Evolutionary conservation across 1,140 invertebrate species (phyloP).

Genomic region (Drosophila orena): DNA sequence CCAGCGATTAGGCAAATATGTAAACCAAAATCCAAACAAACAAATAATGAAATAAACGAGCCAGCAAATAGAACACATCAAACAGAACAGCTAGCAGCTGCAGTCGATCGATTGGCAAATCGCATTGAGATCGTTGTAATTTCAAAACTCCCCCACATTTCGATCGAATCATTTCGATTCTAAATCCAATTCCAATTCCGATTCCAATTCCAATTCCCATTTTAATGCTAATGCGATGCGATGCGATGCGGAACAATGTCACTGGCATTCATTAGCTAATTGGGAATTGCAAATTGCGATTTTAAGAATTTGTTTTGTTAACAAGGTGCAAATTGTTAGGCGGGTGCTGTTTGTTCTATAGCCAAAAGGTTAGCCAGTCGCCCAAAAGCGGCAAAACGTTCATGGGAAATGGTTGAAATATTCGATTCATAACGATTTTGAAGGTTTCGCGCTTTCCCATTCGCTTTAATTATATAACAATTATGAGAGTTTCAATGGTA

Average conservation of each 20-base stretch:
- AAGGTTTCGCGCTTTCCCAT: constrained; percentile 24
- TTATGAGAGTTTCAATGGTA: constrained; percentile 5
- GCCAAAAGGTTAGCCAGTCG: constrained; percentile 65
- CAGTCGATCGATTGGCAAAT: constrained; percentile 29
- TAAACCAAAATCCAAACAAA: constrained; percentile 27
- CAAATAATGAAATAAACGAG: not conserved
- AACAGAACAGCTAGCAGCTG: constrained; percentile 8
- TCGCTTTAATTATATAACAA: constrained; percentile 23
- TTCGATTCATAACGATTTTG: constrained; percentile 10
- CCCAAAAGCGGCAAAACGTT: constrained; percentile 35
- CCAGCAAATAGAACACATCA: not conserved
- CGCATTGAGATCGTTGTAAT: constrained; percentile 21
- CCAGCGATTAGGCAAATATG: constrained; percentile 24
- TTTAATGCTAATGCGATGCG: constrained; percentile 16
- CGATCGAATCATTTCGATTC: not conserved
- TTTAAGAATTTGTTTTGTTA: constrained; percentile 50
- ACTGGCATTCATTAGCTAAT: constrained; percentile 28
- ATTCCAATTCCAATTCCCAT: constrained; percentile 11
- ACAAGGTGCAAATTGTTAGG: constrained; percentile 73
- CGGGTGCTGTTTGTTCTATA: constrained; percentile 50
- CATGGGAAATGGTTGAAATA: constrained; percentile 23
- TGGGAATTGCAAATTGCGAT: constrained; percentile 28
- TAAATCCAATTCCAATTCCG: not conserved
- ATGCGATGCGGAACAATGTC: constrained; percentile 41
- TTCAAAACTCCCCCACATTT: constrained; percentile 26